Base-by-base conservation (phyloP, 2,113 vertebrate genomes). In the Tricholaema leucomelas region DNA sequence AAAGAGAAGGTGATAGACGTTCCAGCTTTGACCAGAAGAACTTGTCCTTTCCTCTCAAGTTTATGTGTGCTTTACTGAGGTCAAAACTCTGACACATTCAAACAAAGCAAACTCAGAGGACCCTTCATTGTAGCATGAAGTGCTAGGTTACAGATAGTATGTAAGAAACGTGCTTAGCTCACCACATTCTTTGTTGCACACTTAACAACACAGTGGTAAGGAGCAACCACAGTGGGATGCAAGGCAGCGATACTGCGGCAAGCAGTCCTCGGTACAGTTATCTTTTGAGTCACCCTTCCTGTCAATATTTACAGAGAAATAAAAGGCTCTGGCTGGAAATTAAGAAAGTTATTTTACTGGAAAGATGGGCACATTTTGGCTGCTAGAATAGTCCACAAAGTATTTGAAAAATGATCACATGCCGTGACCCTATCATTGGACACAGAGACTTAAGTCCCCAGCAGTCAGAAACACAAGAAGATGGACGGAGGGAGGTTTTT, bases 221-320 rank as follows among this genome's bases (percentile, higher is more conserved):
- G 63, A 91, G 52, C 54, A 48, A 89, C 91, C 85, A 72, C 64
- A 87, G 78, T 52, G 40, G 75, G 87, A 91, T 81, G 48, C 76
- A 54, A 75, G 89, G 87, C 75, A 76, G 60, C 38, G 70, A n/a
- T 6, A 42, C 78, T 81, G 84, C 0, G 2, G 78, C 0, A 1
- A 74, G 8, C 76, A 65, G 69, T 54, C 76, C 84, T 93, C 89
- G 77, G 46, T 50, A 9, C 42, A 71, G 85, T 83, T 92, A 65
- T 85, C 92, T 87, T 89, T 92, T 96, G 92, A 95, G 91, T 93
- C 94, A 96, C 69, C 65, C 87, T 95, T 95, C 91, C 93, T 95
- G 91, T 85, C 92, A 96, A 91, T 92, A 95, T 94, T 95, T 93
- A 87, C 36, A 90, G 54, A 93, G 69, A 67, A 94, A 93, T 93